Conservation (phyloP, 2,113 vertebrate genomes). For the Thalassoma bifasciatum region DNA sequence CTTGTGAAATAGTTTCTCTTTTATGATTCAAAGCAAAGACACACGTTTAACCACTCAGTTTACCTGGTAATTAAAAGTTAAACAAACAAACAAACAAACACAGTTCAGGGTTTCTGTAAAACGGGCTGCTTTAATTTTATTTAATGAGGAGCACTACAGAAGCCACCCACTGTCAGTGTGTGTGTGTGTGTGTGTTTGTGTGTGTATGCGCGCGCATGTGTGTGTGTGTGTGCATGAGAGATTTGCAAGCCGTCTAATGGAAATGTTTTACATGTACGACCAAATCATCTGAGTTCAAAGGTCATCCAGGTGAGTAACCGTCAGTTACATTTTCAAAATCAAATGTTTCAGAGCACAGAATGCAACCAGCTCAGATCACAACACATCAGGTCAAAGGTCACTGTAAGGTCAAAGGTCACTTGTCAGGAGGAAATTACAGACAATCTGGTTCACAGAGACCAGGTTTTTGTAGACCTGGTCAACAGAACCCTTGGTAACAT, state of each 20-base stretch:
- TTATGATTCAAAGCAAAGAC: too few relatives aligned
- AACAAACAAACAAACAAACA: slow-evolving; percentile 2
- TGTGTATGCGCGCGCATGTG: not conserved
- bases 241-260: slow-evolving; percentile 2
- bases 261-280: slow-evolving; percentile 16
- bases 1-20: too few relatives aligned
- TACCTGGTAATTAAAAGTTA: too few relatives aligned
- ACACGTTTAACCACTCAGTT: too few relatives aligned
- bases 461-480: not conserved
- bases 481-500: not conserved
- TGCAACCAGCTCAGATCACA: slow-evolving; percentile 20
- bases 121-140: slow-evolving; percentile 40
- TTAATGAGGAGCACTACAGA: slow-evolving; percentile 34
- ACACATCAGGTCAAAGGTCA: not conserved
- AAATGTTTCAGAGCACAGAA: not conserved
- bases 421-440: not conserved
- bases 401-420: not conserved
- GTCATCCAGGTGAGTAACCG: not conserved
- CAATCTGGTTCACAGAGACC: not conserved
- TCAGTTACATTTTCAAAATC: not conserved
- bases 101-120: slow-evolving; percentile 11
- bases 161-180: not conserved
- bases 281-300: not conserved
- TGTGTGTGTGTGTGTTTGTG: not conserved
- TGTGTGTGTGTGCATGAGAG: not conserved